These are phyloP conservation scores for Lymantria dispar DNA, from an alignment of 2,888 invertebrate species.

Conservation along the genomic window DNA sequence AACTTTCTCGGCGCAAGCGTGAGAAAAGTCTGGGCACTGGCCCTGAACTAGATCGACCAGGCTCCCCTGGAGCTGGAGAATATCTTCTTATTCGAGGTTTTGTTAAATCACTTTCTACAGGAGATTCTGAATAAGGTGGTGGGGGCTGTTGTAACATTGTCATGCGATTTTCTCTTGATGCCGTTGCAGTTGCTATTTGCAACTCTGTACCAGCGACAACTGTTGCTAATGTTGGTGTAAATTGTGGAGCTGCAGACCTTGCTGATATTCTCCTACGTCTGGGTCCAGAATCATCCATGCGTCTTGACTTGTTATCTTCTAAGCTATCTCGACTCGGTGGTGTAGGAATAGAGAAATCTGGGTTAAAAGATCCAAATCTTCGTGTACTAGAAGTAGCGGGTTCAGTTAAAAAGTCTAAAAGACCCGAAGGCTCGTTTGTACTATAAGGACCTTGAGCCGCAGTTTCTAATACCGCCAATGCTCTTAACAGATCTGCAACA, in stretches of 20 bases:
- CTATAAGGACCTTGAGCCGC: conserved; percentile 42
- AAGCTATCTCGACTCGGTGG: conserved; percentile 44
- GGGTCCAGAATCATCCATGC: conserved; percentile 43
- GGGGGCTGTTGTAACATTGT: conserved; percentile 71
- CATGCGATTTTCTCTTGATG: conserved; percentile 72
- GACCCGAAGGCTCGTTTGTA: conserved; percentile 40
- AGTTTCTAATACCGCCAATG: conserved; percentile 86
- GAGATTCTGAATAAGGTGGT: conserved; percentile 66
- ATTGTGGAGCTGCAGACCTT: conserved; percentile 66
- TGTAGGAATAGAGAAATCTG: conserved; percentile 55
- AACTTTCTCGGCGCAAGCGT: conserved; percentile 67
- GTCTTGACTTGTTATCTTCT: conserved; percentile 45
- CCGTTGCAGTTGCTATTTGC: conserved; percentile 63
- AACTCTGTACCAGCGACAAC: conserved; percentile 73
- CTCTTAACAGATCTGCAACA: conserved; percentile 90
- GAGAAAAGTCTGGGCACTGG: conserved; percentile 73
- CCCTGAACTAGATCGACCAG: conserved; percentile 55
- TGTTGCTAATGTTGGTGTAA: conserved; percentile 72
- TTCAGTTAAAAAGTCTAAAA: conserved; percentile 53
- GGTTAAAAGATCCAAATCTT: conserved; percentile 62
- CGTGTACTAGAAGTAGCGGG: conserved; percentile 40
- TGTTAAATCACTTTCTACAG: conserved; percentile 45
- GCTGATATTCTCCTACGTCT: conserved; percentile 69
- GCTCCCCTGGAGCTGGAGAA: conserved; percentile 67
- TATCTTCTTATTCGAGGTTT: conserved; percentile 64